phyloP scores from a whole-genome alignment of 2,113 vertebrate genomes.

The Perca flavescens region DNA sequence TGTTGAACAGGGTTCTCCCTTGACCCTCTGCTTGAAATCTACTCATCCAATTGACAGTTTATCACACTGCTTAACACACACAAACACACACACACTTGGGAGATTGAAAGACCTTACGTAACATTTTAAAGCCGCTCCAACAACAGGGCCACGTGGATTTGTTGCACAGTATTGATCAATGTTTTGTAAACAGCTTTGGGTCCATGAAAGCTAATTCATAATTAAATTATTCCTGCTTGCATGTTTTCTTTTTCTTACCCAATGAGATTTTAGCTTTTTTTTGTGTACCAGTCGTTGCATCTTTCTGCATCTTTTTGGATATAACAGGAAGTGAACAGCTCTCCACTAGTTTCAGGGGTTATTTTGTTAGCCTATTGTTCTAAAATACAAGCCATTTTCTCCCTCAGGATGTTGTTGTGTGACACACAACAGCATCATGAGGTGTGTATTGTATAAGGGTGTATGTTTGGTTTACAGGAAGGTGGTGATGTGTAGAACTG shows the following conservation, averaged over 20 bases:
- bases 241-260: background rate
- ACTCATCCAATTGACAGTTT: conserved; percentile 49
- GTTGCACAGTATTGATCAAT: conserved; percentile 6
- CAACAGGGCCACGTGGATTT: conserved; percentile 2
- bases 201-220: background rate
- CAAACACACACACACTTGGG: background rate
- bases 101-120: conserved; percentile 15
- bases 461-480: background rate
- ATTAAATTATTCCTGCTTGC: background rate
- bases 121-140: conserved; percentile 22
- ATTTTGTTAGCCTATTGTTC: conserved; percentile 3
- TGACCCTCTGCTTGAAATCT: conserved; percentile 16
- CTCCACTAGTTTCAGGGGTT: background rate
- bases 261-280: background rate
- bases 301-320: background rate
- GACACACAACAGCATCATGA: too few relatives aligned
- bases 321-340: conserved; percentile 13
- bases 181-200: background rate
- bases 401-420: conserved; percentile 11
- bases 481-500: background rate
- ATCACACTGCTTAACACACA: conserved; percentile 27
- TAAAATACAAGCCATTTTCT: background rate
- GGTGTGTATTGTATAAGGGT: background rate
- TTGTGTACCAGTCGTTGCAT: background rate
- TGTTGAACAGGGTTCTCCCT: conserved; percentile 14